Percentiles rank a stretch among this genome's conserved stretches.
These are phyloP conservation scores for Tricholaema leucomelas DNA, from an alignment of 2,113 vertebrate genomes.

Conservation along the genomic window DNA sequence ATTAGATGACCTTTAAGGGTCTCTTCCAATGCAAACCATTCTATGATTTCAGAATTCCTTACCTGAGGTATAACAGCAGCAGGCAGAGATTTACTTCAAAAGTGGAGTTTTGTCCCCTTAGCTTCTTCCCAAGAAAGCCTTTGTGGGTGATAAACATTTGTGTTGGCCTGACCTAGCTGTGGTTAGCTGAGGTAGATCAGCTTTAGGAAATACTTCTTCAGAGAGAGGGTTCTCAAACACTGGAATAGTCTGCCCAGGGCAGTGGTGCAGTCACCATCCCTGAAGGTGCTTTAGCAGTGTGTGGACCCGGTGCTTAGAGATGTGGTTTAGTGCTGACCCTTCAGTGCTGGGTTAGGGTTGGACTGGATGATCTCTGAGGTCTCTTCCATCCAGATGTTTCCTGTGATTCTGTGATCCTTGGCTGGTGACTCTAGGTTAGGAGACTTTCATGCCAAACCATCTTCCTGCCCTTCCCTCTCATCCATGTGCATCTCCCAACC, in stretches of 20 bases:
- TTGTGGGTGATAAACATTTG: background rate
- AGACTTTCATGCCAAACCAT: background rate
- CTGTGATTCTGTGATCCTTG: background rate
- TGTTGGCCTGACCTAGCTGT: background rate
- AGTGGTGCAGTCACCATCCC: too few relatives aligned
- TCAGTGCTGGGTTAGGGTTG: too few relatives aligned
- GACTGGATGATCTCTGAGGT: too few relatives aligned
- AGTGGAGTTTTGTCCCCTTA: background rate
- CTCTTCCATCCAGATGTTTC: too few relatives aligned
- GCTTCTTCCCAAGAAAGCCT: background rate
- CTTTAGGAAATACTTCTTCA: too few relatives aligned
- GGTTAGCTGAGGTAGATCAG: background rate
- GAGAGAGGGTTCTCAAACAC: too few relatives aligned
- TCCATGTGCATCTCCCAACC: fast-evolving
- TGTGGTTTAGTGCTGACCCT: too few relatives aligned
- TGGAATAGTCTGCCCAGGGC: too few relatives aligned
- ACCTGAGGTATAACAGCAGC: background rate
- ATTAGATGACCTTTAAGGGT: background rate
- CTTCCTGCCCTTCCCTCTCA: background rate
- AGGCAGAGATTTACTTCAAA: background rate
- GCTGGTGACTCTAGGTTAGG: background rate
- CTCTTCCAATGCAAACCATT: background rate
- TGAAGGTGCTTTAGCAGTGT: too few relatives aligned
- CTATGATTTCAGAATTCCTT: background rate
- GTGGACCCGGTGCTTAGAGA: too few relatives aligned